Evolutionary conservation across 2,113 vertebrate genomes (phyloP).

Genomic region (Vulpes ferrilata): DNA sequence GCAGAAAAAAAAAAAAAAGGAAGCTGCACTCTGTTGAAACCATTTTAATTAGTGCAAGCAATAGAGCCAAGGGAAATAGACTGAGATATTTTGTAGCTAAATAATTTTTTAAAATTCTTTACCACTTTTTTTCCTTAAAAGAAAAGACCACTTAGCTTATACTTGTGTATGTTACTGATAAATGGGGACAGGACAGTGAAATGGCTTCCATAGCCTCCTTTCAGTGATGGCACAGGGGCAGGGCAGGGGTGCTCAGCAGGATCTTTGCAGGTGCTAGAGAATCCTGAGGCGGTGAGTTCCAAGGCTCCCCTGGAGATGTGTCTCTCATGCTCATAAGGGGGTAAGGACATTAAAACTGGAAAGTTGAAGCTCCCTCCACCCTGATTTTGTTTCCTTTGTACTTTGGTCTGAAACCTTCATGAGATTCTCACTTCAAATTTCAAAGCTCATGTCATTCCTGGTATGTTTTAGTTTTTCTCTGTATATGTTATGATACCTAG

Average conservation of each 20-base stretch:
- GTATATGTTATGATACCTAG: background rate
- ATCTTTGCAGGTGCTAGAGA: background rate
- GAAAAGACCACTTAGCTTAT: conserved; percentile 32
- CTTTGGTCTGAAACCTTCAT: background rate
- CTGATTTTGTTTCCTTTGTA: background rate
- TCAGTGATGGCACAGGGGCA: background rate
- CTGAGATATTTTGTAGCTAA: conserved; percentile 73
- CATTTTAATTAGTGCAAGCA: conserved; percentile 85
- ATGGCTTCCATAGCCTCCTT: conserved; percentile 39
- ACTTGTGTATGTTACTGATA: conserved; percentile 70
- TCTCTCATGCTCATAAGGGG: background rate
- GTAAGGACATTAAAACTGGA: background rate
- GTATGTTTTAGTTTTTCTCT: background rate
- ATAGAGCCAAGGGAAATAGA: conserved; percentile 80
- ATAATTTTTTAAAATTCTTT: background rate
- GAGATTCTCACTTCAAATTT: conserved; percentile 6
- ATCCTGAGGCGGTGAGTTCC: background rate
- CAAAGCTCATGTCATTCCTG: background rate
- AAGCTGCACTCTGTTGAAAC: conserved; percentile 82
- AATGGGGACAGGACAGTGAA: conserved; percentile 73
- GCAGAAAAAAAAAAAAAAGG: conserved; percentile 22
- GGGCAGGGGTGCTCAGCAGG: background rate
- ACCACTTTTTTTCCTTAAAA: conserved; percentile 75
- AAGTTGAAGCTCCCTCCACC: background rate
- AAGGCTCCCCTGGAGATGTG: background rate